These are phyloP conservation scores for Chymomyza amoena DNA, from an alignment of 2,888 invertebrate genomes.

Conservation along the genomic window DNA sequence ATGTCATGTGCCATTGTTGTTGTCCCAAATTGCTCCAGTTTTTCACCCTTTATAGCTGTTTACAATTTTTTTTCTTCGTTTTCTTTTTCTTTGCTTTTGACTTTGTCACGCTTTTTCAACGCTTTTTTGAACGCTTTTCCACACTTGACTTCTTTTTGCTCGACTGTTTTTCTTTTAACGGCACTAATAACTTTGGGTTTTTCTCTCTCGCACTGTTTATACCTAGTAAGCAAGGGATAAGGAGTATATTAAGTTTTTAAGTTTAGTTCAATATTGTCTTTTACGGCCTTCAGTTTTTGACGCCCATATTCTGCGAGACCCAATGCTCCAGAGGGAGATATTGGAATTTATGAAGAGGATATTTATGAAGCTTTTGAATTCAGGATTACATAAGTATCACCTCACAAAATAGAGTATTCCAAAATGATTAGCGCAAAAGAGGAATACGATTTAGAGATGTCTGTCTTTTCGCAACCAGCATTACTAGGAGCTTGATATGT, in stretches of 20 bases:
- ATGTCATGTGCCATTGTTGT: constrained; percentile 1
- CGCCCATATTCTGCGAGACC: too few relatives aligned
- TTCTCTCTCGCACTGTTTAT: neutral
- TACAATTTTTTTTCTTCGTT: neutral
- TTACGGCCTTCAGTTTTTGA: too few relatives aligned
- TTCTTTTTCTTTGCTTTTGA: neutral
- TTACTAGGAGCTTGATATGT: too few relatives aligned
- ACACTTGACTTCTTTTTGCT: constrained; percentile 5
- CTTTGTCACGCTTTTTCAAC: constrained; percentile 10
- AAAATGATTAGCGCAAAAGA: too few relatives aligned
- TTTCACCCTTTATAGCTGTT: neutral
- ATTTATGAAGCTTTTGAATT: too few relatives aligned
- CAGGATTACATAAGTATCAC: too few relatives aligned
- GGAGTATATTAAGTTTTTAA: neutral
- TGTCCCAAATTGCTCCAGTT: constrained; percentile 7
- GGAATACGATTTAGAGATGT: too few relatives aligned
- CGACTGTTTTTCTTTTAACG: neutral
- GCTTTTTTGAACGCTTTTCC: constrained; percentile 10
- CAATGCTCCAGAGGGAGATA: too few relatives aligned
- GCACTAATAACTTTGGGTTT: neutral
- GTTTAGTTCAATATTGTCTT: too few relatives aligned
- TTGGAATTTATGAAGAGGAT: too few relatives aligned
- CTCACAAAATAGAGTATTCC: too few relatives aligned
- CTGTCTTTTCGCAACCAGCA: too few relatives aligned
- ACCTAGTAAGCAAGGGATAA: neutral